A percentile compares a stretch with the other conserved stretches of the same genome.
These are phyloP conservation scores for Pogona vitticeps DNA, from an alignment of 2,113 vertebrate species.

Conservation along the genomic window DNA sequence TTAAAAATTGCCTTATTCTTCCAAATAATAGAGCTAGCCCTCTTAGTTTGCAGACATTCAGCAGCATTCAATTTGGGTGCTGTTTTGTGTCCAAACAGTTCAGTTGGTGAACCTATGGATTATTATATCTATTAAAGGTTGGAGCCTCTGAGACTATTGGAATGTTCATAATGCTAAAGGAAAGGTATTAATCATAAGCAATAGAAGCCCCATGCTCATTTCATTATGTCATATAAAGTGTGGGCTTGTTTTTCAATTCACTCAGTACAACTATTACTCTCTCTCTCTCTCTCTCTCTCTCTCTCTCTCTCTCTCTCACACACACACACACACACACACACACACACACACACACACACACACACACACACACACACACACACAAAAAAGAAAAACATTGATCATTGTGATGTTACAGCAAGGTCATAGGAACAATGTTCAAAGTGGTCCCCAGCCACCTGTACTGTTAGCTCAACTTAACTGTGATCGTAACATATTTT, in stretches of 20 bases:
- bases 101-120: not conserved
- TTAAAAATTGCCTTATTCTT: too few relatives aligned
- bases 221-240: conserved; percentile 44
- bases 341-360: not conserved
- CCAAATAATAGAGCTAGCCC: too few relatives aligned
- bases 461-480: conserved; percentile 53
- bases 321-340: not conserved
- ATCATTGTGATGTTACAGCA: conserved; percentile 1
- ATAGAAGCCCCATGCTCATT: conserved; percentile 25
- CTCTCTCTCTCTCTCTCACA: not conserved
- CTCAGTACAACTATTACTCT: conserved; percentile 41
- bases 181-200: conserved; percentile 52
- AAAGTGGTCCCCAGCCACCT: conserved; percentile 39
- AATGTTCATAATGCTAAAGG: conserved; percentile 57
- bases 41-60: too few relatives aligned
- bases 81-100: not conserved
- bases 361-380: not conserved
- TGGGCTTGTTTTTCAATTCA: conserved; percentile 56
- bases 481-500: conserved; percentile 44
- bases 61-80: not conserved
- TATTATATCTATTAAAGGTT: not conserved
- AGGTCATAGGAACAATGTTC: conserved; percentile 15
- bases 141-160: conserved; percentile 40
- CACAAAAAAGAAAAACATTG: conserved; percentile 2
- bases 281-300: conserved; percentile 5